Evolutionary conservation across 1,140 invertebrate genomes (phyloP).

Genomic region (Hyphantria cunea): DNA sequence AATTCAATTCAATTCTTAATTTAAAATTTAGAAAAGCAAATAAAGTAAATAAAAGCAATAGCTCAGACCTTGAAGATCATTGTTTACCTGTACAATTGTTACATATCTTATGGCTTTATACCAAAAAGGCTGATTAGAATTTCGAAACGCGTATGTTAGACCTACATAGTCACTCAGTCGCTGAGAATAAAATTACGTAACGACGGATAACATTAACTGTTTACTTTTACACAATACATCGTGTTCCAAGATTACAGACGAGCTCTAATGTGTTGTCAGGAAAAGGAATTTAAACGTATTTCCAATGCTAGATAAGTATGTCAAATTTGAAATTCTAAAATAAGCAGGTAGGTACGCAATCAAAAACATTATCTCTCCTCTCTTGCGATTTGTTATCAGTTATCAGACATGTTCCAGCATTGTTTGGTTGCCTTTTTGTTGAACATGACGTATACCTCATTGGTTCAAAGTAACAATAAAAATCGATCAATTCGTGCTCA

Average conservation of each 20-base stretch:
- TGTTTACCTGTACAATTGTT: too few relatives aligned
- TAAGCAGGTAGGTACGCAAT: too few relatives aligned
- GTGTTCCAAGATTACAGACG: slow-evolving; percentile 9
- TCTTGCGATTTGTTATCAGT: slow-evolving; percentile 28
- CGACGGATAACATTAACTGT: slow-evolving; percentile 19
- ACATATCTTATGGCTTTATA: slow-evolving; percentile 5
- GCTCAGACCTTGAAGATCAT: too few relatives aligned
- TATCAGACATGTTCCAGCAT: slow-evolving; percentile 23
- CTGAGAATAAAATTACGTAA: slow-evolving; percentile 33
- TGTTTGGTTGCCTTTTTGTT: slow-evolving; percentile 24
- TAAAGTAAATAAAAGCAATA: too few relatives aligned
- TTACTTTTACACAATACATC: slow-evolving; percentile 20
- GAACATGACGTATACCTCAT: slow-evolving; percentile 8
- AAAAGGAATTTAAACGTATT: slow-evolving; percentile 10
- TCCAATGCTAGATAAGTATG: neutral
- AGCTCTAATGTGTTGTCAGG: neutral
- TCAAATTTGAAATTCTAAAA: too few relatives aligned
- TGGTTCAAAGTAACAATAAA: too few relatives aligned
- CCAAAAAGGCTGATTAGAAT: slow-evolving; percentile 35
- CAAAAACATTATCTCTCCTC: slow-evolving; percentile 22
- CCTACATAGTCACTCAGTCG: slow-evolving; percentile 51
- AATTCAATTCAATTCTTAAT: too few relatives aligned
- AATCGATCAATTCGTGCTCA: neutral
- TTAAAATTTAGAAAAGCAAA: too few relatives aligned
- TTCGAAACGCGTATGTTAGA: slow-evolving; percentile 49